Conservation (phyloP, 2,113 vertebrate species). For the Oryzias celebensis region DNA sequence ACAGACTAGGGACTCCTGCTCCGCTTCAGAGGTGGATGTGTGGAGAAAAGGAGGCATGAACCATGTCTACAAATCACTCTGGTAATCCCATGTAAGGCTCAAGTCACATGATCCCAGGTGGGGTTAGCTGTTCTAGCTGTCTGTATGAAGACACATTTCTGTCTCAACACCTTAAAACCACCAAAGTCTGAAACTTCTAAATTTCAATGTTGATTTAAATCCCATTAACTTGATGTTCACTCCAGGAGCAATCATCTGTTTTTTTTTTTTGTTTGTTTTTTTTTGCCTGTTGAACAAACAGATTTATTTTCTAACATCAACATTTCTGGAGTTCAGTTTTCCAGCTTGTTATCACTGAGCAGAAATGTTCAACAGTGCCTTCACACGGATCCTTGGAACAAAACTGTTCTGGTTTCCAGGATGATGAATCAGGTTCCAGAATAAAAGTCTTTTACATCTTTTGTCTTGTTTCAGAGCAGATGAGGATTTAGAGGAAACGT, state of each 20-base stretch:
- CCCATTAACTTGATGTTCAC: neutral
- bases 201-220: neutral
- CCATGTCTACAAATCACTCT: too few relatives aligned
- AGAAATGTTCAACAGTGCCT: conserved; percentile 73
- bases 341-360: conserved; percentile 39
- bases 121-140: too few relatives aligned
- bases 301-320: conserved; percentile 16
- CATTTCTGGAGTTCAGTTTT: conserved; percentile 17
- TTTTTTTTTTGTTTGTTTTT: neutral
- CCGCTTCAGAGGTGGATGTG: too few relatives aligned
- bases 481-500: neutral
- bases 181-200: neutral
- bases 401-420: conserved; percentile 8
- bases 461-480: neutral
- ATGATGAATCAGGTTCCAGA: conserved; percentile 41
- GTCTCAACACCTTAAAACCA: too few relatives aligned
- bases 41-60: too few relatives aligned
- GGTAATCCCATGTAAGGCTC: too few relatives aligned
- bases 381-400: conserved; percentile 34
- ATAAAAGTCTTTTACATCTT: conserved; percentile 56
- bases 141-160: too few relatives aligned
- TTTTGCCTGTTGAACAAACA: conserved; percentile 48
- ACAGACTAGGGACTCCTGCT: too few relatives aligned
- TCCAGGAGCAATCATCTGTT: conserved; percentile 2
- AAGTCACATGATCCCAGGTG: too few relatives aligned